Conservation (phyloP, 2,797 vertebrate genomes). For the Alauda arvensis region DNA sequence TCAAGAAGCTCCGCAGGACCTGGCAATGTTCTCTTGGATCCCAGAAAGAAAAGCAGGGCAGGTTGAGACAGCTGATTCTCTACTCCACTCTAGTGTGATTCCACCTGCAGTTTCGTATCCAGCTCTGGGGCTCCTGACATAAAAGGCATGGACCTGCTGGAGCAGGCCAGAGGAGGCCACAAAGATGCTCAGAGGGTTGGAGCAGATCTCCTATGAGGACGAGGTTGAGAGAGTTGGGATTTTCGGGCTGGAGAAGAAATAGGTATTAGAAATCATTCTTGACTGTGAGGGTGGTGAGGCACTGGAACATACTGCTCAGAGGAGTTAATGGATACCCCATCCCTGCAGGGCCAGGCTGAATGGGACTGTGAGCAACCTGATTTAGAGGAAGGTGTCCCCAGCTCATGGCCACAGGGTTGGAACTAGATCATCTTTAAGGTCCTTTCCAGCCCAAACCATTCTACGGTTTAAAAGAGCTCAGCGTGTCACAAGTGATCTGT, state of each 20-base stretch:
- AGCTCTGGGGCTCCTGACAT: background rate
- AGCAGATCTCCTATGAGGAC: background rate
- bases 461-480: background rate
- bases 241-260: background rate
- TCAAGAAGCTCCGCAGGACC: background rate
- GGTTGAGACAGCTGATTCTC: background rate
- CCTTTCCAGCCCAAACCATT: background rate
- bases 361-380: background rate
- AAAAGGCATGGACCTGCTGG: background rate
- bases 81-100: background rate
- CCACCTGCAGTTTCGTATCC: background rate
- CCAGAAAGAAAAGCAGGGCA: background rate
- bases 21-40: no score
- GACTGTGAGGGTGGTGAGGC: background rate
- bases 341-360: background rate
- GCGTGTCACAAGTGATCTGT: background rate
- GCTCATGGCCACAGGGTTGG: background rate
- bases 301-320: background rate
- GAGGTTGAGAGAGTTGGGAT: background rate
- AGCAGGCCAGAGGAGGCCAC: background rate
- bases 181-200: background rate
- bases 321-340: background rate
- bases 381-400: background rate
- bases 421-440: background rate
- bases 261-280: background rate